Evolutionary conservation across 2,113 vertebrate species (phyloP).

Genomic region (Capreolus pygargus): DNA sequence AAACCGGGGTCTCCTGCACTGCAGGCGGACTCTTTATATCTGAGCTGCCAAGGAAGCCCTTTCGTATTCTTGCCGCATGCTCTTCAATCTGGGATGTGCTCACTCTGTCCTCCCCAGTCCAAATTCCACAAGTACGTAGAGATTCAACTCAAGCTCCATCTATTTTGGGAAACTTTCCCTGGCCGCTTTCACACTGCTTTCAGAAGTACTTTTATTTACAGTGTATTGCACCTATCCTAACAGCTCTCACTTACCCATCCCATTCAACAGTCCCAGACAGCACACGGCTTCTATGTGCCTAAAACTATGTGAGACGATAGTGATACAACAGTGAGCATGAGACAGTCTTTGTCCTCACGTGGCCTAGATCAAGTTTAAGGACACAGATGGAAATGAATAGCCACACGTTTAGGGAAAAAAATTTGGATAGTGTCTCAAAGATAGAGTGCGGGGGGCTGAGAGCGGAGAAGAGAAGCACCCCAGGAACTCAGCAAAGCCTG

Average conservation of each 20-base stretch:
- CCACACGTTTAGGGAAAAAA: background rate
- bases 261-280: background rate
- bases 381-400: background rate
- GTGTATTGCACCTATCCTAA: background rate
- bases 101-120: background rate
- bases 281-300: background rate
- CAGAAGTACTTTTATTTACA: background rate
- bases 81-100: background rate
- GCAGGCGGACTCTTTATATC: background rate
- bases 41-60: background rate
- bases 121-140: background rate
- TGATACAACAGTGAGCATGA: background rate
- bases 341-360: background rate
- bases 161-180: background rate
- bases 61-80: background rate
- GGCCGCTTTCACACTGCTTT: background rate
- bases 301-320: background rate
- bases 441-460: background rate
- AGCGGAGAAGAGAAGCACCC: too few relatives aligned
- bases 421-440: background rate
- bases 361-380: background rate
- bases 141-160: background rate
- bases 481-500: background rate
- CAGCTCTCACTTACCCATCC: background rate
- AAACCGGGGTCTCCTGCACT: background rate